A percentile compares a stretch with the other conserved stretches of the same genome.
These are phyloP conservation scores for Gracilinanus agilis DNA, from an alignment of 2,113 vertebrate species.

Conservation along the genomic window DNA sequence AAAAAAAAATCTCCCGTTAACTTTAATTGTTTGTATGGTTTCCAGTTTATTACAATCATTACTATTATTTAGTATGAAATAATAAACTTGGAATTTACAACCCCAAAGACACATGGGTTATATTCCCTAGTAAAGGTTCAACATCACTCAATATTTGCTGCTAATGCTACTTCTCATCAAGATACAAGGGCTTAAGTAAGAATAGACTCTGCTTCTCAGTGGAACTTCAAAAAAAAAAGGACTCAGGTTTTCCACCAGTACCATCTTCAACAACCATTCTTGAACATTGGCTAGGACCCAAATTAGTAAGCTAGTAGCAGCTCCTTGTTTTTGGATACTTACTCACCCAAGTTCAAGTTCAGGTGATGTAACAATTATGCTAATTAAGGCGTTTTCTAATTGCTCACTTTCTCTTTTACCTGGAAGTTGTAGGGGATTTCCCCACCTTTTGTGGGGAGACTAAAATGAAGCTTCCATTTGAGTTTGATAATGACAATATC, in stretches of 20 bases:
- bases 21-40: not conserved
- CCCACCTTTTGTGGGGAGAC: not conserved
- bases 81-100: slow-evolving; percentile 51
- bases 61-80: slow-evolving; percentile 12
- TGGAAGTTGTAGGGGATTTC: not conserved
- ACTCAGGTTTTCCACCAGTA: slow-evolving; percentile 45
- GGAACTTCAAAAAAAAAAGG: slow-evolving; percentile 65
- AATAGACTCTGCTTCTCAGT: slow-evolving; percentile 66
- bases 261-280: slow-evolving; percentile 55
- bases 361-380: not conserved
- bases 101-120: not conserved
- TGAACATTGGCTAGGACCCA: slow-evolving; percentile 50
- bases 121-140: slow-evolving; percentile 36
- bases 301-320: slow-evolving; percentile 66
- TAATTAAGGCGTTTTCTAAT: not conserved
- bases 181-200: slow-evolving; percentile 64
- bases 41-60: slow-evolving; percentile 1
- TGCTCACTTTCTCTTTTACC: not conserved
- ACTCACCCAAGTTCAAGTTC: slow-evolving; percentile 51
- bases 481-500: not conserved
- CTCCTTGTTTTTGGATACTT: slow-evolving; percentile 55
- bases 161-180: slow-evolving; percentile 62
- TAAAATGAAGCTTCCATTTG: slow-evolving; percentile 6
- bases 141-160: slow-evolving; percentile 71
- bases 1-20: not conserved